Base-by-base conservation (phyloP, 2,113 vertebrate species). In the Hippoglossus stenolepis region DNA sequence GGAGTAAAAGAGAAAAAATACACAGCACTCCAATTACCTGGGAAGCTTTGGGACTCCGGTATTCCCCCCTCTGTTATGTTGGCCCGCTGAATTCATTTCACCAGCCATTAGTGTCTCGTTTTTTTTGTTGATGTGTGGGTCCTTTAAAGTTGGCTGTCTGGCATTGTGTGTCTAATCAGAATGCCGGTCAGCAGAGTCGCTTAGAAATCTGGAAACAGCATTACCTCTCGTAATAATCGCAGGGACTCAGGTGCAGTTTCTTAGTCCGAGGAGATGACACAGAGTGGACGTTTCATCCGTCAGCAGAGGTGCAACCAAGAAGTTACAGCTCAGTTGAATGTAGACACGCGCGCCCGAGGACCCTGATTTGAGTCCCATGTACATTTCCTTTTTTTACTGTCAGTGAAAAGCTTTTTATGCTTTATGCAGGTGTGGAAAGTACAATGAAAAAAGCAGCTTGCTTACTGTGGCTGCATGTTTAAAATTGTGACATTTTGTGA, bases 1-100 rank as follows among this genome's bases (percentile, higher is more conserved):
- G 60, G 75, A 77, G 87, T 84, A 69, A 85, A 87, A 63, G 20
- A 21, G 17, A 60, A 28, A 60, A 31, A 20, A 69, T 62, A 51
- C 31, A 31, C 80, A 72, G 70, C 84, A 82, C 88, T 91, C 81
- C 91, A 91, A 91, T 93, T 92, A 92, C 89, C 89, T 84, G 79
- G 68, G 91, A 85, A 84, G 89, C 91, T 87, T 70, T 88, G 91
- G 85, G 92, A 93, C 87, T 76, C 75, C 20, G 60, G 90, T 89
- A 92, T 91, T 93, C 91, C 92, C 91, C 68, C 67, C 79, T 83
- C 87, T 87, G 85, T 90, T 89, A 79, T 75, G 68, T 75, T 60
- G 80, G 77, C 77, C 82, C 49, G 69, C 84, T 79, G 84, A 89
- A 91, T 82, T 91, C 83, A 91, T 89, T 90, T 86, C 82, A 85